Evolutionary conservation across 2,113 vertebrate species (phyloP).

Genomic region (Macroglossus sobrinus): DNA sequence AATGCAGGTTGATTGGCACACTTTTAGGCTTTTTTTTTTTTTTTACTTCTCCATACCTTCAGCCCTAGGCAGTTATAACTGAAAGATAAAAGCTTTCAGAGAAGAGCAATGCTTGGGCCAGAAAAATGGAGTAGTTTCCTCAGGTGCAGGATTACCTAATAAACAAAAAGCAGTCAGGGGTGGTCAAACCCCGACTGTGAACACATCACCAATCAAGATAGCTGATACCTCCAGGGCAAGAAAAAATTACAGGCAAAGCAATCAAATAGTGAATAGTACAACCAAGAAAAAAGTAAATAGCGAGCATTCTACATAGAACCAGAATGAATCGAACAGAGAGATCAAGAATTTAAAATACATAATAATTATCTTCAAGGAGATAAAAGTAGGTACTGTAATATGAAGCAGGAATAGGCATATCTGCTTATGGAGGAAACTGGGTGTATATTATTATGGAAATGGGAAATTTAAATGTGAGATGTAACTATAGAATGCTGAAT

Average conservation of each 20-base stretch:
- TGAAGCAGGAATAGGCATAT: not conserved
- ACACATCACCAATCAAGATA: not conserved
- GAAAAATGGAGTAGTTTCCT: not conserved
- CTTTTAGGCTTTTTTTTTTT: not conserved
- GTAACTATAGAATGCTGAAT: not conserved
- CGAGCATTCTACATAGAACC: not conserved
- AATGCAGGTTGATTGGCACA: not conserved
- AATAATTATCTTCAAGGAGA: not conserved
- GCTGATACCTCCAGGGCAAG: not conserved
- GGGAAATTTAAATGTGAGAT: not conserved
- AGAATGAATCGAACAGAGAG: not conserved
- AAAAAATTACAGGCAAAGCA: not conserved
- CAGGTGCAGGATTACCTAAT: too few relatives aligned
- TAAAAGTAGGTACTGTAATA: not conserved
- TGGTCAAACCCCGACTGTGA: not conserved
- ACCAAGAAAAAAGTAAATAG: not conserved
- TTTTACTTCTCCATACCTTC: not conserved
- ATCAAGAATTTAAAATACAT: not conserved
- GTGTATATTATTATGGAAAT: too few relatives aligned
- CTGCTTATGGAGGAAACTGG: not conserved
- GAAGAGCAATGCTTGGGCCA: not conserved
- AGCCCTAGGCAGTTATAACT: not conserved
- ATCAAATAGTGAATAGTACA: not conserved
- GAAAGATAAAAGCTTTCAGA: not conserved
- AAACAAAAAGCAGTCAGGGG: not conserved